Conservation (phyloP, 2,113 vertebrate genomes). For the Phainopepla nitens region DNA sequence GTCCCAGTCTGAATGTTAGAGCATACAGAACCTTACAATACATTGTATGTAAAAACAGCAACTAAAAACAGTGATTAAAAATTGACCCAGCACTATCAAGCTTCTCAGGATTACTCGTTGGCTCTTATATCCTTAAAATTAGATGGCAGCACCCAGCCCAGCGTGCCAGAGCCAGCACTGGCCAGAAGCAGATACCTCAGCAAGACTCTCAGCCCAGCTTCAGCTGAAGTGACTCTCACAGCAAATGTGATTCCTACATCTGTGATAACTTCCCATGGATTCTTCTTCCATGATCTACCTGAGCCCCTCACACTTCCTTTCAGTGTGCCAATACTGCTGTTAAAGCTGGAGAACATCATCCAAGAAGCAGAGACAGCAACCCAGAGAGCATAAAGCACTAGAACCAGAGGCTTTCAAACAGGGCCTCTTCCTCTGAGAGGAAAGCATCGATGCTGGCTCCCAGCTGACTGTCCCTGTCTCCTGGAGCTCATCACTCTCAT, state of each 20-base stretch:
- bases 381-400: neutral
- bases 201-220: neutral
- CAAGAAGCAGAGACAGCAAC: neutral
- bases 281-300: neutral
- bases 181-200: neutral
- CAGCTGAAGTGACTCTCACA: neutral
- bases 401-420: neutral
- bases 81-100: neutral
- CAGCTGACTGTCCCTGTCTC: neutral
- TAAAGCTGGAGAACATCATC: neutral
- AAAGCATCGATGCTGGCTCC: neutral
- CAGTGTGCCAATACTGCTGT: neutral
- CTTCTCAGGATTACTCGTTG: neutral
- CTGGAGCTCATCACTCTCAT: fast-evolving
- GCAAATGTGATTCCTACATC: neutral
- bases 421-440: neutral
- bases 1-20: neutral
- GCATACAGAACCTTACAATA: neutral
- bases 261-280: neutral
- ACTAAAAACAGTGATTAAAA: neutral
- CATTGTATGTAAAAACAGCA: neutral
- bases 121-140: neutral
- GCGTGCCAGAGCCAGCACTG: neutral
- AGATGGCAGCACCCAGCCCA: neutral
- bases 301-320: neutral